Evolutionary conservation across 2,797 vertebrate species (phyloP), one percentile per base, ranked within the genome.

Genomic region (Pteropus rufus): DNA sequence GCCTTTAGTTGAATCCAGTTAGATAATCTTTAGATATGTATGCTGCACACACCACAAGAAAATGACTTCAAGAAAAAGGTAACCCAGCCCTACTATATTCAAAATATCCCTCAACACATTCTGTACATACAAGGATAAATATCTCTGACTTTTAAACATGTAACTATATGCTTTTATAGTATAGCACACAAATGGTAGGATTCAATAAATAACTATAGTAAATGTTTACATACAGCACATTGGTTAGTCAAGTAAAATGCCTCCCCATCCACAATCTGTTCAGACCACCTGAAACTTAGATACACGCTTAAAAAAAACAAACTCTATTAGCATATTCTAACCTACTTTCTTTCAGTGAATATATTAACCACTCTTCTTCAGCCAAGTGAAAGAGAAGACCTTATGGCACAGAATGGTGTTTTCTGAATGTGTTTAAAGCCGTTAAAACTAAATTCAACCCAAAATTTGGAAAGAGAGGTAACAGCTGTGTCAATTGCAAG

Each of bases 241-340:
- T 91, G 46, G 31, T 91, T 80, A 96, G 84, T 92, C 84, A 95
- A 94, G 46, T 67, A 46, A 90, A 89, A 62, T 16, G 24, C 56
- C 76, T 95, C 64, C 60, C 39, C 34, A 75, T 75, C 52, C 34
- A 80, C 77, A 95, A 93, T 84, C 94, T 96, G 83, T 64, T 92
- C 65, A 70, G 82, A 83, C 80, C 92, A 97, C 89, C 79, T 94
- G 65, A 77, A 94, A 88, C 89, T 91, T 82, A 85, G 58, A 94
- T 31, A 83, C 0, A 79, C 52, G 39, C 92, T 15, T 29, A 44
- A 70, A 76, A 56, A 15, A 93, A 70, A 44, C 39, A 60, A 77
- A 93, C 10, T 93, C 72, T 72, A 76, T 93, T 80, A 96, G 62
- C 86, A 95, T 93, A 95, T 87, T 83, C 67, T 73, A 93, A 89